Evolutionary conservation across 2,113 vertebrate species (phyloP), one percentile per base, ranked within the genome.

Genomic region (Hypocryptadius cinnamomeus): DNA sequence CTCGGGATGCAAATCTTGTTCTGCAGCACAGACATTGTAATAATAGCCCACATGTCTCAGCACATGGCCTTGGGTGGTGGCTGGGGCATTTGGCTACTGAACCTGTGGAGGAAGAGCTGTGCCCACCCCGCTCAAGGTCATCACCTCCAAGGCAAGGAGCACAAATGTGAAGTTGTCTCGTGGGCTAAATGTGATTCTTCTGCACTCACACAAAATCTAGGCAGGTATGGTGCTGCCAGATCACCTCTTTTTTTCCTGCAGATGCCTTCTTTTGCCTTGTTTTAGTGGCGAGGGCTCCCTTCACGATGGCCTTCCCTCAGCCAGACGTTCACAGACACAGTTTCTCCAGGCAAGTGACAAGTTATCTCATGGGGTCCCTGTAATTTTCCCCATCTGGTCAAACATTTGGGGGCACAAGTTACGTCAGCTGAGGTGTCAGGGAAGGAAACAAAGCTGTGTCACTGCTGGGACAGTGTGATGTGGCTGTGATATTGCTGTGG

Each of bases 71-170:
- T 51, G 59, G 2, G 3, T 20, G 40, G 53, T 35, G 53, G 9
- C 59, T 73, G 64, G 27, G 50, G 10, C 0, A 0, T 51, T 68
- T 44, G 51, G 63, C 8, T 6, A 2, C n/a, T 0, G 0, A 68
- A 33, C 7, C 66, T 30, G 10, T 28, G 72, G 47, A 35, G 47
- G 48, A 53, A 78, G 27, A 84, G 17, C 48, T 1, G 0, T 72
- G 48, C 18, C 54, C n/a, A 77, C 17, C 25, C 50, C 0, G 1
- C n/a, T 17, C 33, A 39, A 33, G 23, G 48, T 33, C 45, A 18
- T 30, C 5, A 1, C 21, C 54, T 89, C 45, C 60, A 37, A 69
- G 68, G 45, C 4, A 3, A 84, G n/a, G 33, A 84, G 45, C 21
- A 45, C 33, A 6, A 8, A 10, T 7, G 10, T 44, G 22, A 66